A percentile compares a stretch with the other conserved stretches of the same genome.
These are phyloP conservation scores for Anguilla pacifica DNA, from an alignment of 2,797 vertebrate genomes.

Conservation along the genomic window DNA sequence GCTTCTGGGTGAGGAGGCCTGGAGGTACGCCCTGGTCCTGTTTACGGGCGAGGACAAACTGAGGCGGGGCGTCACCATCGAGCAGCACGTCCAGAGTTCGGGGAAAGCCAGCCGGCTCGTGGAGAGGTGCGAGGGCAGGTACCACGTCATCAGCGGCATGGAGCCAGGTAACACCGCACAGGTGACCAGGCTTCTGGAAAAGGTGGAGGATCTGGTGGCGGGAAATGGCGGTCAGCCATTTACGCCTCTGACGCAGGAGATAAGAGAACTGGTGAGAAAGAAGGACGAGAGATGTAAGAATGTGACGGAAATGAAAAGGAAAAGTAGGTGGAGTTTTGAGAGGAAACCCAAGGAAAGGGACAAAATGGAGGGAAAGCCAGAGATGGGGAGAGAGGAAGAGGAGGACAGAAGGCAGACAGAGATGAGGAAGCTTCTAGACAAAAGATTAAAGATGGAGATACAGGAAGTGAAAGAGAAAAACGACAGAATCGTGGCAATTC, in stretches of 20 bases:
- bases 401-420: conserved; percentile 55
- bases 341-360: conserved; percentile 61
- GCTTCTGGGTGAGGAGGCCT: conserved; percentile 67
- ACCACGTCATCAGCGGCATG: conserved; percentile 61
- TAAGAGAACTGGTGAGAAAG: conserved; percentile 63
- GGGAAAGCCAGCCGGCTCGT: conserved; percentile 68
- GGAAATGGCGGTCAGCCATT: conserved; percentile 72
- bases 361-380: conserved; percentile 34
- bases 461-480: neutral
- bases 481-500: neutral
- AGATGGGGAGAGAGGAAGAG: conserved; percentile 34
- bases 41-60: conserved; percentile 76
- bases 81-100: conserved; percentile 68
- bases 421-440: conserved; percentile 67
- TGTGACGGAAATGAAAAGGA: conserved; percentile 66
- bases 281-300: conserved; percentile 66
- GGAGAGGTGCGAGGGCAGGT: conserved; percentile 67
- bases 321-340: conserved; percentile 70
- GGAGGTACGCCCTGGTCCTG: conserved; percentile 68
- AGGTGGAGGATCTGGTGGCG: conserved; percentile 69
- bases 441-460: conserved; percentile 31
- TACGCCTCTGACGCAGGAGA: conserved; percentile 64
- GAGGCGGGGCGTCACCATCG: conserved; percentile 65
- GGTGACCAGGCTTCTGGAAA: conserved; percentile 67
- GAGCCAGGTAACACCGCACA: neutral